These are phyloP conservation scores for Sarcophaga variegata DNA, from an alignment of 2,888 invertebrate species.

Conservation along the genomic window DNA sequence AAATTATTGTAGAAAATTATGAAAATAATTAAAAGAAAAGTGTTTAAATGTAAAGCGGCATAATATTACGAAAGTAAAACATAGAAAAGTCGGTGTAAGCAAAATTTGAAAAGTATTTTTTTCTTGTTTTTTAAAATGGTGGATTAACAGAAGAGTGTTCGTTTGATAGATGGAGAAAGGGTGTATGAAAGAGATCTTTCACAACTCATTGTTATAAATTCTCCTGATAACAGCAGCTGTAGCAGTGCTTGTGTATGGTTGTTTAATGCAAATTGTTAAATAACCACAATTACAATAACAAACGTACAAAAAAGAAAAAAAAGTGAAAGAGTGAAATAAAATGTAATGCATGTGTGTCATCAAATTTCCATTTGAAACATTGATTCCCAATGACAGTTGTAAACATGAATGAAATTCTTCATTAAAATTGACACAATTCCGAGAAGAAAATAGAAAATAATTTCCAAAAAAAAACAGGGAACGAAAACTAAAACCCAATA, in stretches of 20 bases:
- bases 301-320: too few species aligned
- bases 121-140: too few species aligned
- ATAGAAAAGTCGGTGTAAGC: too few species aligned
- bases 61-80: too few species aligned
- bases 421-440: not conserved
- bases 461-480: not conserved
- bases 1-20: not conserved
- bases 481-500: not conserved
- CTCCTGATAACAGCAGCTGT: too few species aligned
- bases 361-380: constrained; percentile 33
- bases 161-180: too few species aligned
- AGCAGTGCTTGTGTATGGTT: too few species aligned
- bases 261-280: too few species aligned
- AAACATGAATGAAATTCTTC: not conserved
- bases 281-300: too few species aligned
- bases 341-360: constrained; percentile 16
- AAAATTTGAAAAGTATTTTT: too few species aligned
- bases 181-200: not conserved
- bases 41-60: not conserved
- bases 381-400: not conserved
- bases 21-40: not conserved
- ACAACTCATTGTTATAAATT: not conserved
- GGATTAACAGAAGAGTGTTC: too few species aligned
- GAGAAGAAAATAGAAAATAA: not conserved
- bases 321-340: not conserved